A percentile compares a stretch with the other conserved stretches of the same genome.
phyloP scores from a whole-genome alignment of 2,888 invertebrate genomes.

The Polydrusus cervinus region DNA sequence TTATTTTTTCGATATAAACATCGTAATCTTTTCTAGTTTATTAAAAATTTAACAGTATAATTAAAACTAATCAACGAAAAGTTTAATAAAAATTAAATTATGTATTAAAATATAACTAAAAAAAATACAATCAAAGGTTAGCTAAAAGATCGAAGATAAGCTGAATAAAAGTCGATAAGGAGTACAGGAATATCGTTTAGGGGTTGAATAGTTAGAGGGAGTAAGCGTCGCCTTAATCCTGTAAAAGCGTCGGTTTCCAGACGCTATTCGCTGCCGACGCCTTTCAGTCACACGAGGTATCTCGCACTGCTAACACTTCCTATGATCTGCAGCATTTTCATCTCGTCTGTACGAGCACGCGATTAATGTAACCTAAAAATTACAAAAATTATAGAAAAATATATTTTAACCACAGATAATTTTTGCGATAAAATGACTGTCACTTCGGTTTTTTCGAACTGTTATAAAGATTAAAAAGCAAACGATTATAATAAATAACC shows the following conservation, averaged over 20 bases:
- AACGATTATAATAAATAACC: slow-evolving; percentile 1
- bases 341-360: slow-evolving; percentile 56
- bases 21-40: no score
- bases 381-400: not conserved
- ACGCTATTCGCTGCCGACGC: slow-evolving; percentile 61
- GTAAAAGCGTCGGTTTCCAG: slow-evolving; percentile 45
- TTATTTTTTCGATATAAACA: no score
- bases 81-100: no score
- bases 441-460: not conserved
- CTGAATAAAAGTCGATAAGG: slow-evolving; percentile 43
- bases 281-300: slow-evolving; percentile 62
- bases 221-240: slow-evolving; percentile 58
- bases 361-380: slow-evolving; percentile 52
- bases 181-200: slow-evolving; percentile 51
- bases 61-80: no score
- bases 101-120: not conserved
- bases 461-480: not conserved
- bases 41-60: no score
- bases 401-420: slow-evolving; percentile 18
- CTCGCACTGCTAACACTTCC: slow-evolving; percentile 51
- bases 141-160: slow-evolving; percentile 6
- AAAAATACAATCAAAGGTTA: not conserved
- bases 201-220: slow-evolving; percentile 60
- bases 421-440: slow-evolving; percentile 24
- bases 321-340: slow-evolving; percentile 37